Evolutionary conservation across 2,113 vertebrate species (phyloP).

Genomic region (Neodontobutis hainanensis): DNA sequence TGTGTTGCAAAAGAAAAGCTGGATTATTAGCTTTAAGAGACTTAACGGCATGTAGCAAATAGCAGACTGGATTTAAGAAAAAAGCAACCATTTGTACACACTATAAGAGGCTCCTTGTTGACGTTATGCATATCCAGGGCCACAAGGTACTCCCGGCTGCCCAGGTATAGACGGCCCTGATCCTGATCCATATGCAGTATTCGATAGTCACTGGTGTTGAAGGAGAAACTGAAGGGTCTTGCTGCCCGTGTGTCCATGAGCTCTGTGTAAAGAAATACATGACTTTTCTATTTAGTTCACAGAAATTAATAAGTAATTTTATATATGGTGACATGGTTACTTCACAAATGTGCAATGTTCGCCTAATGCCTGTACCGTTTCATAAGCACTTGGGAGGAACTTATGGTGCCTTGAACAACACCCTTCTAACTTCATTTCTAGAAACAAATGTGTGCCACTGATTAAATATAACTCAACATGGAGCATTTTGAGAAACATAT

Average conservation of each 20-base stretch:
- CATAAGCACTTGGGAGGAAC: constrained; percentile 48
- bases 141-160: constrained; percentile 84
- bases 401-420: constrained; percentile 28
- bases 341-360: constrained; percentile 10
- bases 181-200: constrained; percentile 86
- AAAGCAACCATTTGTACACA: constrained; percentile 61
- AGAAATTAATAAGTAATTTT: not conserved
- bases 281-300: not conserved
- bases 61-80: constrained; percentile 23
- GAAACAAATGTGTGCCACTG: constrained; percentile 66
- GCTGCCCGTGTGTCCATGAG: constrained; percentile 82
- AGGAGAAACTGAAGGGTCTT: constrained; percentile 83
- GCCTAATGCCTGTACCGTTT: constrained; percentile 45
- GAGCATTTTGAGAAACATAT: constrained; percentile 68
- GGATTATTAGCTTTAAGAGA: constrained; percentile 26
- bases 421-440: constrained; percentile 31
- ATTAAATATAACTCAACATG: constrained; percentile 70
- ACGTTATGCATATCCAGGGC: constrained; percentile 86
- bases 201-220: constrained; percentile 86
- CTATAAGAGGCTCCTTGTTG: constrained; percentile 87
- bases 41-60: constrained; percentile 28
- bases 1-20: constrained; percentile 40
- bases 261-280: constrained; percentile 62
- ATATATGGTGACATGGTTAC: constrained; percentile 20
- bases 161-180: constrained; percentile 85